Evolutionary conservation across 2,888 invertebrate genomes (phyloP).

Genomic region (Saturnia pavonia): DNA sequence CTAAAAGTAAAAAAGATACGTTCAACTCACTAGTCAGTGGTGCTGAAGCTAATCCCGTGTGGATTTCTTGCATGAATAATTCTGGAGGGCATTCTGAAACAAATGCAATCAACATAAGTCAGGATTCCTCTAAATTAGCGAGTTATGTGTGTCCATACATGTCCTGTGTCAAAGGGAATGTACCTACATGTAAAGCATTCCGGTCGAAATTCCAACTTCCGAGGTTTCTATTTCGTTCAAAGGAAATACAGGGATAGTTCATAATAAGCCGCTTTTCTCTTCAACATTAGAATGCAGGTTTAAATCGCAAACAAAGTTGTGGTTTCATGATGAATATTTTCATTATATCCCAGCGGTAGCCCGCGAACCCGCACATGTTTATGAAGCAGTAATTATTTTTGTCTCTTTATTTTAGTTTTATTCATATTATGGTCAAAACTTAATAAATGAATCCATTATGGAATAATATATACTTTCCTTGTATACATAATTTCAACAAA

Average conservation of each 20-base stretch:
- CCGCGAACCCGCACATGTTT: too few species aligned
- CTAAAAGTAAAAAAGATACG: background rate
- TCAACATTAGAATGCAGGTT: background rate
- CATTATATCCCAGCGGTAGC: too few species aligned
- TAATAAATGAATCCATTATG: too few species aligned
- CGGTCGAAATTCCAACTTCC: background rate
- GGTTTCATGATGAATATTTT: too few species aligned
- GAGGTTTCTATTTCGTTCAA: background rate
- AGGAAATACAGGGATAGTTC: background rate
- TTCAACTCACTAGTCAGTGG: conserved; percentile 61
- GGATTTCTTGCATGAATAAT: conserved; percentile 54
- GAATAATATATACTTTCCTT: too few species aligned
- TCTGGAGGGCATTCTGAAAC: conserved; percentile 66
- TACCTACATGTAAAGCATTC: background rate
- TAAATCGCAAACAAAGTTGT: background rate
- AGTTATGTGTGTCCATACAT: background rate
- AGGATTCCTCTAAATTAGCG: background rate
- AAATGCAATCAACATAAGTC: conserved; percentile 31
- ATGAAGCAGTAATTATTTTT: too few species aligned
- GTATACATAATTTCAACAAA: too few species aligned
- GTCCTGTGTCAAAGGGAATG: background rate
- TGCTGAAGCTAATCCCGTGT: conserved; percentile 48
- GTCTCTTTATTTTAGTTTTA: too few species aligned
- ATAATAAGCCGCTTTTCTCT: background rate
- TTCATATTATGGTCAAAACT: too few species aligned